A percentile compares a stretch with the other conserved stretches of the same genome.
phyloP scores from a whole-genome alignment of 2,888 invertebrate species.

The Macaria liturata region DNA sequence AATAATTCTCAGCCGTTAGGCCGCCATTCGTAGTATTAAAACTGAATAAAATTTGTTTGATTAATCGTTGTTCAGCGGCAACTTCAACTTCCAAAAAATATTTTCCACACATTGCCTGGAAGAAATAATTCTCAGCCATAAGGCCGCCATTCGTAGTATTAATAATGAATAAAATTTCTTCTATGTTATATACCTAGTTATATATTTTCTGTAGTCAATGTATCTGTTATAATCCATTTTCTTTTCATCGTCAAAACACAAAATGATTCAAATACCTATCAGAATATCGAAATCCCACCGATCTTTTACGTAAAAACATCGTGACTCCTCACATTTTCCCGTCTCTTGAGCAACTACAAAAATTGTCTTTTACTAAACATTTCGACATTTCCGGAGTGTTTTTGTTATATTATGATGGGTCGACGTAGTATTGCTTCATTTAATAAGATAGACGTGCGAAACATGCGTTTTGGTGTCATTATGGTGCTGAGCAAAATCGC shows the following conservation, averaged over 20 bases:
- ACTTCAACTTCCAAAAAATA: too few species aligned
- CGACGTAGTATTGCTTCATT: conserved; percentile 19
- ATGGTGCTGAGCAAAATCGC: too few species aligned
- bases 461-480: background rate
- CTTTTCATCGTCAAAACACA: too few species aligned
- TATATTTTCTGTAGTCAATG: too few species aligned
- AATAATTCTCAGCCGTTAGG: too few species aligned
- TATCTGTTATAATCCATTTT: too few species aligned
- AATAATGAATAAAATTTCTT: background rate
- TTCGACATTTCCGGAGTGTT: conserved; percentile 24
- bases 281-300: conserved; percentile 8
- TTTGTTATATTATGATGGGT: conserved; percentile 17
- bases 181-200: too few species aligned
- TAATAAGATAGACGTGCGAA: background rate
- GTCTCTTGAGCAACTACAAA: conserved; percentile 20
- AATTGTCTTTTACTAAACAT: conserved; percentile 23
- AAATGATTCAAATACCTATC: background rate
- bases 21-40: too few species aligned
- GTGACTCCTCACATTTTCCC: conserved; percentile 27
- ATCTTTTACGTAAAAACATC: conserved; percentile 31
- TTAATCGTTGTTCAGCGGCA: too few species aligned
- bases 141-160: background rate
- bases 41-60: too few species aligned
- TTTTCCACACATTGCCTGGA: background rate
- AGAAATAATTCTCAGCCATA: background rate